Conservation (phyloP, 2,888 invertebrate genomes). For the Anagyrus pseudococci region DNA sequence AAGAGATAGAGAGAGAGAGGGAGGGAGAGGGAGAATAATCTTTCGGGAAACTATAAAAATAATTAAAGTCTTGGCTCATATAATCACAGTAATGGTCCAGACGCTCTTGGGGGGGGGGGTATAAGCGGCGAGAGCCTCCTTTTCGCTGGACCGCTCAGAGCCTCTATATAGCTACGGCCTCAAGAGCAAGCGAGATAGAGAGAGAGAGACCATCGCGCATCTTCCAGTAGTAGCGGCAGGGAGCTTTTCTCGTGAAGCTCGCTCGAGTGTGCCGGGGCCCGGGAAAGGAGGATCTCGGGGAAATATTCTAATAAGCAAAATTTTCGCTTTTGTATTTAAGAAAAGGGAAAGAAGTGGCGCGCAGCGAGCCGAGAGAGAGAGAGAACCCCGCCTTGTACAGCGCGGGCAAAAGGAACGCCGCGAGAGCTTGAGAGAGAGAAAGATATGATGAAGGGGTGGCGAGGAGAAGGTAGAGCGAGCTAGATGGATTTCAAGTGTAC, state of each 20-base stretch:
- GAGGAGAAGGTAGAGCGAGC: conserved; percentile 31
- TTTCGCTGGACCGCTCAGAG: conserved; percentile 8
- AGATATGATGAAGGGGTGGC: conserved; percentile 4
- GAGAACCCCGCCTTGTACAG: conserved; percentile 38
- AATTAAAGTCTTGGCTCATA: conserved; percentile 53
- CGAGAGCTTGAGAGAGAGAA: conserved; percentile 17
- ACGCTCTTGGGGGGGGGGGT: conserved; percentile 35
- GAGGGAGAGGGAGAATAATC: conserved; percentile 18
- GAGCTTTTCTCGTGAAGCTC: conserved; percentile 36
- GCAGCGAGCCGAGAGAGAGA: conserved; percentile 39
- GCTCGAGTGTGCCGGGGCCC: conserved; percentile 42
- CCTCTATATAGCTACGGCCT: too few relatives aligned
- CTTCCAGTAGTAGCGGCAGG: conserved; percentile 24
- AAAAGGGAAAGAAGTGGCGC: conserved; percentile 53
- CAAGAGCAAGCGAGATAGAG: too few relatives aligned
- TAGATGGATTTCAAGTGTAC: conserved; percentile 27
- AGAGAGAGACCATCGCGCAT: too few relatives aligned
- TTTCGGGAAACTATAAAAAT: conserved; percentile 45
- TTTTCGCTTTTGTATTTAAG: conserved; percentile 59
- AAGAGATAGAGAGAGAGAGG: background rate
- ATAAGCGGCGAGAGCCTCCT: too few relatives aligned
- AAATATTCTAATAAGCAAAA: conserved; percentile 60
- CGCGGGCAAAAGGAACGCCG: conserved; percentile 33
- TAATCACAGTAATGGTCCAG: conserved; percentile 56
- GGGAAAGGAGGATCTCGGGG: conserved; percentile 48